Evolutionary conservation across 2,888 invertebrate species (phyloP).

Genomic region (Drosophila koepferae): DNA sequence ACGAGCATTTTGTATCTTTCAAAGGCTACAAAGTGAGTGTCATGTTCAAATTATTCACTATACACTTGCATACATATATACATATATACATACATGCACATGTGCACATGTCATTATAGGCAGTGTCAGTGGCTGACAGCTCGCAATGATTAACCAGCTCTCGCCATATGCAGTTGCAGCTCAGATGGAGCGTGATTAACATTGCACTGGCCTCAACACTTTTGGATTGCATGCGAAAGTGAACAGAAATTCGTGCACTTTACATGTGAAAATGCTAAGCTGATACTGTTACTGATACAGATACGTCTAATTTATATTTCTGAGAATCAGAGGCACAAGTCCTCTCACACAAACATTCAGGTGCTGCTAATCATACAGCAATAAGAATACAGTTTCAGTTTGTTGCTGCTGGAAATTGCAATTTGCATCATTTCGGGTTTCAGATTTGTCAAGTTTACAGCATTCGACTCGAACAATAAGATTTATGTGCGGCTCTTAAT

Average conservation of each 20-base stretch:
- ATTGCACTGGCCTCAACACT: slow-evolving; percentile 13
- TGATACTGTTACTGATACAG: background rate
- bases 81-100: background rate
- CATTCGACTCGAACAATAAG: slow-evolving; percentile 13
- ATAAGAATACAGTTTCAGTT: background rate
- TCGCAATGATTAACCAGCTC: slow-evolving; percentile 16
- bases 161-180: background rate
- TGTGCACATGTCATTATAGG: background rate
- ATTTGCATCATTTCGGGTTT: slow-evolving; percentile 9
- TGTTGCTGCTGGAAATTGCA: slow-evolving; percentile 18
- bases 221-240: background rate
- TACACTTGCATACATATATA: no score
- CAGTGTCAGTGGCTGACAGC: background rate
- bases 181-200: slow-evolving; percentile 7
- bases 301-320: background rate
- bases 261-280: background rate
- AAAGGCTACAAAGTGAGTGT: background rate
- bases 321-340: background rate
- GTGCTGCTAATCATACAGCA: background rate
- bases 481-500: slow-evolving; percentile 32
- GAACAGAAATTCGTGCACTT: background rate
- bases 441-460: slow-evolving; percentile 18
- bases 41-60: slow-evolving; percentile 10
- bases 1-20: slow-evolving; percentile 4
- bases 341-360: background rate